These are phyloP conservation scores for Parazoanthus atlanticus DNA, from an alignment of 92 coral and sea anemone genomes.

Conservation along the genomic window DNA sequence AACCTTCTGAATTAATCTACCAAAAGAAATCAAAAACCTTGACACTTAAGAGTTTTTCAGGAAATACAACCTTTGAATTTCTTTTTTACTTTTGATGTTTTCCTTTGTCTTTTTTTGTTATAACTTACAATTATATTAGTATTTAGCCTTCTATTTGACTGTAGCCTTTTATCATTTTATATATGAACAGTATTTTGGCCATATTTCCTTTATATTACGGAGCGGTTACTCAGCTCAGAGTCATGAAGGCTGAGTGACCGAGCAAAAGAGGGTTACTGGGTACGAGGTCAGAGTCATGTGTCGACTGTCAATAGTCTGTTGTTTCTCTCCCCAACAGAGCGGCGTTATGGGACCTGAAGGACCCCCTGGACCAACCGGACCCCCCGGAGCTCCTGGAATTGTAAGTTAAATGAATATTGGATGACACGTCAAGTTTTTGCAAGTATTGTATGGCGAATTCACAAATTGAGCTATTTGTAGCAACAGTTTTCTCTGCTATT, in stretches of 20 bases:
- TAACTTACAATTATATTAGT: too few relatives aligned
- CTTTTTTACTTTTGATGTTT: background rate
- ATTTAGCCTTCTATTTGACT: background rate
- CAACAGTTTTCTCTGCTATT: too few relatives aligned
- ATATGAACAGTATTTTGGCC: too few relatives aligned
- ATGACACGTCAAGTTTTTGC: background rate
- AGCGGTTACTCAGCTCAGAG: too few relatives aligned
- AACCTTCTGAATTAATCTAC: too few relatives aligned
- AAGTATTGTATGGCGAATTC: too few relatives aligned
- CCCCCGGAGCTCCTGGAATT: conserved; percentile 51
- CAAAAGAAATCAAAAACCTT: too few relatives aligned
- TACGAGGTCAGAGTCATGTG: background rate
- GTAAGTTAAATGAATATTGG: background rate
- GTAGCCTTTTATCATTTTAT: background rate
- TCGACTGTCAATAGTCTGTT: background rate
- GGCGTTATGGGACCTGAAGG: conserved; percentile 19
- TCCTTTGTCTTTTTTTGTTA: too few relatives aligned
- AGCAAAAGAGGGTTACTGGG: background rate
- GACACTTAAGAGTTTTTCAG: too few relatives aligned
- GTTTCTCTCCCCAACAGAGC: background rate
- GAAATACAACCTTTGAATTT: too few relatives aligned
- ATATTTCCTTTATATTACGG: too few relatives aligned
- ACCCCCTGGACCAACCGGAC: conserved; percentile 46
- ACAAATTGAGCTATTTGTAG: too few relatives aligned
- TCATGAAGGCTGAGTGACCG: background rate